These are phyloP conservation scores for Trichoplusia ni DNA, from an alignment of 1,140 invertebrate species.

Conservation along the genomic window DNA sequence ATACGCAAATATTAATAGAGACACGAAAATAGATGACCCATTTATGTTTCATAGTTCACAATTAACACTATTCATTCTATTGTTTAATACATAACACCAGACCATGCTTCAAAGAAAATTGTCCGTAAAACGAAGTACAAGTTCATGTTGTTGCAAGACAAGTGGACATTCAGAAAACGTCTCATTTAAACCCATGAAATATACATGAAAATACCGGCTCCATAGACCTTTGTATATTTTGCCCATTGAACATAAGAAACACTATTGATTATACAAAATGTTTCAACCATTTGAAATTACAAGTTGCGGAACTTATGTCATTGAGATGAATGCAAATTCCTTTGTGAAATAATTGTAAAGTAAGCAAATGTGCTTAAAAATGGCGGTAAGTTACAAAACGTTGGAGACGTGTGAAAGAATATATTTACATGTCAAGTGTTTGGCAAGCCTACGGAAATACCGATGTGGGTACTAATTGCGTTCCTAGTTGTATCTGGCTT, in stretches of 20 bases:
- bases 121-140: neutral
- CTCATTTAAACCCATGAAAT: neutral
- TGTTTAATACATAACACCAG: neutral
- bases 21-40: slow-evolving; percentile 4
- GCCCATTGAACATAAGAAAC: neutral
- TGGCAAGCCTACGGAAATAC: neutral
- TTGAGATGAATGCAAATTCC: neutral
- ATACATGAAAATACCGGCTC: neutral
- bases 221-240: neutral
- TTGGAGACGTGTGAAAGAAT: slow-evolving; percentile 6
- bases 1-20: neutral
- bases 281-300: neutral
- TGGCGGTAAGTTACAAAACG: neutral
- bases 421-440: neutral
- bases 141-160: neutral
- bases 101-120: neutral
- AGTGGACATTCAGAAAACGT: neutral
- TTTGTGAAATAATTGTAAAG: slow-evolving; percentile 4
- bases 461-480: no score
- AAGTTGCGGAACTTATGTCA: neutral
- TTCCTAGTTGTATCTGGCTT: no score
- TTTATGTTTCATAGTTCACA: neutral
- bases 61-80: no score
- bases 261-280: neutral
- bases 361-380: slow-evolving; percentile 11